Base-by-base conservation (phyloP, 2,113 vertebrate species). In the Pachycephala philippinensis region DNA sequence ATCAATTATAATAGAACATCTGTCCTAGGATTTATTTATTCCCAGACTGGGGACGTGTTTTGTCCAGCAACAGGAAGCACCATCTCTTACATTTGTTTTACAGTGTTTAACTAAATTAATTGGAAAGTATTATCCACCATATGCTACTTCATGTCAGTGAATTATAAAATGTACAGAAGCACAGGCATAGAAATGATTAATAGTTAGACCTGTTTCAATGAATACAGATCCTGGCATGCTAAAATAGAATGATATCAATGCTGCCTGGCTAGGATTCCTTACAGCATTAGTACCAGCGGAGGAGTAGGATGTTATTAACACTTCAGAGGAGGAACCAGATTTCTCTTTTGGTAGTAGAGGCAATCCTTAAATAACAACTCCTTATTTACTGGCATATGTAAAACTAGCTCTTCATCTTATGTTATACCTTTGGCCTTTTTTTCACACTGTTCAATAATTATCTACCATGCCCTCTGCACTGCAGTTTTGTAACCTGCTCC, bases 121-220 rank as follows among this genome's bases (percentile, higher is more conserved):
- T 90, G 54, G 72, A 89, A 97, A 93, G 85, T 89, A 91, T 79
- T 78, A 87, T 61, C 59, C 10, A 87, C 77, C 70, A 94, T 95
- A 95, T 89, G 70, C 30, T 85, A 42, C 45, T 87, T 89, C 10
- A 0, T 91, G 79, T 89, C 45, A 72, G 53, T 83, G 78, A 82
- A 72, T 89, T 91, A 89, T 79, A 91, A 87, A 87, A 95, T 33
- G 30, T 37, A 93, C 65, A 93, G 66, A 87, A 93, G 61, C 49
- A 76, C 65, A 84, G 57, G 49, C 42, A 69, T n/a, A 79, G 53
- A 27, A 78, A 76, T 79, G 28, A 89, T 91, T 92, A 82, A 92
- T 56, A 91, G 44, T 60, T 72, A 91, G 40, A 12, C 42, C 61
- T 84, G 23, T 85, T 91, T 83, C 84, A 82, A n/a, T 47, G 79